A percentile compares a stretch with the other conserved stretches of the same genome.
Evolutionary conservation across 2,113 vertebrate genomes (phyloP).

Genomic region (Stercorarius parasiticus): DNA sequence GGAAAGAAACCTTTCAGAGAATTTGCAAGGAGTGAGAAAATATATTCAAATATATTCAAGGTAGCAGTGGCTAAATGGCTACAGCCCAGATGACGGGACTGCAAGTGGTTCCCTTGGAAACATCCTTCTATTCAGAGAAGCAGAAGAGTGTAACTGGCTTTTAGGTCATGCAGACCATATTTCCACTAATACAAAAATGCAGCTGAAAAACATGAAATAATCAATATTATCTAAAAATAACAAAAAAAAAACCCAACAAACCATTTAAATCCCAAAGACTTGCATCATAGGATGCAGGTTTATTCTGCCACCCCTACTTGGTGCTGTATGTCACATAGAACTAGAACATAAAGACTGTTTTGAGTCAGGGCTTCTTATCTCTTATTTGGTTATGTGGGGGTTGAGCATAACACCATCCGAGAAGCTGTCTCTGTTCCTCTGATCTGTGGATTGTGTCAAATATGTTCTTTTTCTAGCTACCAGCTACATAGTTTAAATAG

Average conservation of each 20-base stretch:
- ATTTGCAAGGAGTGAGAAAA: constrained; percentile 47
- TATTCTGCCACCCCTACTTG: neutral
- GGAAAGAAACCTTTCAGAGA: constrained; percentile 38
- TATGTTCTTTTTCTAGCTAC: neutral
- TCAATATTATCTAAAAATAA: neutral
- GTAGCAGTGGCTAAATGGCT: constrained; percentile 59
- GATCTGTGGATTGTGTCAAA: neutral
- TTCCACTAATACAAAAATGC: neutral
- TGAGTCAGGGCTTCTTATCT: neutral
- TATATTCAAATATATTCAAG: constrained; percentile 69
- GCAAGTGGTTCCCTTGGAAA: constrained; percentile 62
- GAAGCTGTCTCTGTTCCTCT: neutral
- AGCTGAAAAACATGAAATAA: neutral
- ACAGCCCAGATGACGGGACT: constrained; percentile 46
- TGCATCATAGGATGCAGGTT: neutral
- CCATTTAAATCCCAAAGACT: neutral
- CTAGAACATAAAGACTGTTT: neutral
- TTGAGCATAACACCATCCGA: neutral
- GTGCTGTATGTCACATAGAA: neutral
- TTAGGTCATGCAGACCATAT: constrained; percentile 26
- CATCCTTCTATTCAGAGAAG: constrained; percentile 35
- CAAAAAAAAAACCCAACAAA: too few species aligned
- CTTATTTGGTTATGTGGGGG: neutral
- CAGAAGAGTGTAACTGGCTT: neutral
- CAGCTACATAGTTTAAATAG: neutral